Base-by-base conservation (phyloP, 2,888 invertebrate species). In the Acholoe squamosa region DNA sequence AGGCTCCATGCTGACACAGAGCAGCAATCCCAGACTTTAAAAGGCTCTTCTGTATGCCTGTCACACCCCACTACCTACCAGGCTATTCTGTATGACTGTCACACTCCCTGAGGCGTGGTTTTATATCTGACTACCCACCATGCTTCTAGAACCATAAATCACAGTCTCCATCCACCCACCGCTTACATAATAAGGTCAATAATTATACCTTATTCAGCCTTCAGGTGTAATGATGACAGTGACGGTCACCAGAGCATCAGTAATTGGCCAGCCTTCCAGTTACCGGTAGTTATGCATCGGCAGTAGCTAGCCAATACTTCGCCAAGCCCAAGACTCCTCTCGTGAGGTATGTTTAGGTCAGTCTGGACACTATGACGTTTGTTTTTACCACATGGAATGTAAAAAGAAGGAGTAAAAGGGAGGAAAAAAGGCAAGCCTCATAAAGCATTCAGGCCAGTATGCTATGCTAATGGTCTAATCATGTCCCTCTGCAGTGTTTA, bases 31-130 rank as follows among this genome's bases (percentile, higher is more conserved):
- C 61, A 61, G 61, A n/a, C 61, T 61, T n/a, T 3, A n/a, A n/a
- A 1, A n/a, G 7, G 71, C 71, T 71, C 25, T 71, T 71, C 71
- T 71, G 71, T 71, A 71, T 71, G 71, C n/a, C 14, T 28, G 28
- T 71, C 71, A 71, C 71, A 71, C 71, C 71, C 71, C 71, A 5
- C 71, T 71, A 28, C 28, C 61, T 3, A n/a, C 61, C n/a, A 1
- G 19, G 61, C 61, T 19, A n/a, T 61, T 61, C 61, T 7, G 61
- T 61, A 61, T 61, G 61, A 61, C 61, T 61, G 61, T 61, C 61
- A 61, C 61, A 61, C 61, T n/a, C 61, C 61, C 61, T 61, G 61
- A 71, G 71, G 71, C 71, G 3, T 28, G 71, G 71, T 71, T 71
- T 71, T 71, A 71, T 14, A 71, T 14, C 25, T 5, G 28, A 25